phyloP scores from a whole-genome alignment of 2,888 invertebrate genomes.

The Meteorus colon region DNA sequence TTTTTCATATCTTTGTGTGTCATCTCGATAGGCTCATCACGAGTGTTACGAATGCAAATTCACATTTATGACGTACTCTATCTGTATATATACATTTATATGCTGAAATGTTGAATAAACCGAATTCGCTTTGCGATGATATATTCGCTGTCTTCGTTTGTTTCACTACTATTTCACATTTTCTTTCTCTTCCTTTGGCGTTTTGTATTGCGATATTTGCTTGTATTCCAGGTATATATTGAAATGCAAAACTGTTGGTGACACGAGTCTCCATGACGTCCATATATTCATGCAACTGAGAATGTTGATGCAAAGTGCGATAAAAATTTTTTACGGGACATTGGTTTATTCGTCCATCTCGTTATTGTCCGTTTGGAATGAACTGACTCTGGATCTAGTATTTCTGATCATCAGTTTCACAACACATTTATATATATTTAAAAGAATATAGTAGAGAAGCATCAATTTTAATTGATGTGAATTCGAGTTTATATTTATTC shows the following conservation, averaged over 20 bases:
- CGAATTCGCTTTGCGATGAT: background rate
- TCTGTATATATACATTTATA: background rate
- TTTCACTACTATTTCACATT: background rate
- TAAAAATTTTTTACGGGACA: conserved; percentile 31
- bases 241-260: conserved; percentile 20
- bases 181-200: background rate
- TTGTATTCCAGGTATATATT: conserved; percentile 24
- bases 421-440: background rate
- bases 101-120: conserved; percentile 8
- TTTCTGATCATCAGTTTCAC: conserved; percentile 16
- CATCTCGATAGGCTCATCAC: background rate
- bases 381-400: conserved; percentile 3
- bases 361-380: conserved; percentile 33
- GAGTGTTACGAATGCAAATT: background rate
- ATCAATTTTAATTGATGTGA: background rate
- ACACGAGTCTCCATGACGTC: conserved; percentile 17
- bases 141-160: background rate
- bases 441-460: background rate
- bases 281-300: conserved; percentile 38
- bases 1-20: background rate
- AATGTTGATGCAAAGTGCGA: conserved; percentile 35
- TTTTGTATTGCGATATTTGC: background rate
- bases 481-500: conserved; percentile 28
- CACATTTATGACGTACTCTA: background rate
- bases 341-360: conserved; percentile 32